Conservation (phyloP, 1,140 invertebrate genomes). For the Drosophila chauvacae region DNA sequence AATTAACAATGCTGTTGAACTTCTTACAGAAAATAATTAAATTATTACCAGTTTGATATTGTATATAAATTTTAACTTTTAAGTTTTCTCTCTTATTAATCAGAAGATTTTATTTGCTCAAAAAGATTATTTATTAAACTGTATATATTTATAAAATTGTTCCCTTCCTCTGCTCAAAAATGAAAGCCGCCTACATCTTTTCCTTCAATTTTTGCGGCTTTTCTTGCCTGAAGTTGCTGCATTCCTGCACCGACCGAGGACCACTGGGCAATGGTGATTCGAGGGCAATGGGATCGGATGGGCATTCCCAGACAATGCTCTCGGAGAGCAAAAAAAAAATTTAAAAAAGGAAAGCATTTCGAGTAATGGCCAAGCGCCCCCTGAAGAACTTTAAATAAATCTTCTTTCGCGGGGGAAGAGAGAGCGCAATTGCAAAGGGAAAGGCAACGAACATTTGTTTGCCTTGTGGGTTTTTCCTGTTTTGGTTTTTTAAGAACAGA, state of each 20-base stretch:
- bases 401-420: conserved; percentile 40
- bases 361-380: conserved; percentile 48
- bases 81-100: neutral
- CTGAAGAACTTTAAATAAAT: conserved; percentile 72
- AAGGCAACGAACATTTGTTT: conserved; percentile 43
- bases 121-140: neutral
- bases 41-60: too few species aligned
- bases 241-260: conserved; percentile 51
- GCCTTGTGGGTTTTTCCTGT: conserved; percentile 53
- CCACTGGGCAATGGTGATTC: conserved; percentile 12
- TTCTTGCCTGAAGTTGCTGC: conserved; percentile 28
- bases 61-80: too few species aligned
- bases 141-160: neutral
- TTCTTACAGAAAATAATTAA: neutral
- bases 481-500: neutral
- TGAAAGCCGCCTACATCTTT: conserved; percentile 4
- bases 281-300: conserved; percentile 32
- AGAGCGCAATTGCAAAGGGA: neutral
- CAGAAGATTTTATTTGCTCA: neutral
- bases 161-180: conserved; percentile 7
- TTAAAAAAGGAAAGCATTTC: conserved; percentile 5
- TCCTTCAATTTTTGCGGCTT: neutral
- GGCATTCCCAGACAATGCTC: conserved; percentile 76
- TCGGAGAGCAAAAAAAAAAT: conserved; percentile 1
- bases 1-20: neutral